Evolutionary conservation across 2,797 vertebrate genomes (phyloP).

Genomic region (Lates japonicus): DNA sequence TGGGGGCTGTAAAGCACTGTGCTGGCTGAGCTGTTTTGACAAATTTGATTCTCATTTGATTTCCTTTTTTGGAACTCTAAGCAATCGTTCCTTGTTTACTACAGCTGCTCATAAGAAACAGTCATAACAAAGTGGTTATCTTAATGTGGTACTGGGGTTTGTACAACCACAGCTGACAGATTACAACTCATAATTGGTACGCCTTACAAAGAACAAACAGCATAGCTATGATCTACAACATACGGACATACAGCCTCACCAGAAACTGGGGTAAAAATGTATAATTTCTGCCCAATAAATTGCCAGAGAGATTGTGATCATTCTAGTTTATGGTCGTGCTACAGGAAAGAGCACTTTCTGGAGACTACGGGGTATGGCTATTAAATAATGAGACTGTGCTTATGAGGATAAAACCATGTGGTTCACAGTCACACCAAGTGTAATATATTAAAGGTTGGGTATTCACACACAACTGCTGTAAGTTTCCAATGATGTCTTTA

Average conservation of each 20-base stretch:
- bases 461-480: too few species aligned
- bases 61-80: neutral
- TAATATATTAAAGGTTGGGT: too few species aligned
- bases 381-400: too few species aligned
- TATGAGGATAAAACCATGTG: too few species aligned
- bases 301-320: neutral
- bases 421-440: too few species aligned
- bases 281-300: neutral
- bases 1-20: neutral
- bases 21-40: neutral
- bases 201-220: neutral
- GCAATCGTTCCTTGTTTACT: conserved; percentile 1
- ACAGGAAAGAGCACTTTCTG: neutral
- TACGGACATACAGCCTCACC: neutral
- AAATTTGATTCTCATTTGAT: conserved; percentile 10
- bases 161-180: neutral
- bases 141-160: neutral
- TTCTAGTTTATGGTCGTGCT: neutral
- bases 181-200: neutral
- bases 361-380: neutral
- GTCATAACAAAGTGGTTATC: neutral
- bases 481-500: too few species aligned
- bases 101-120: neutral
- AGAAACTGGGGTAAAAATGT: neutral
- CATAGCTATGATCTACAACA: neutral